Evolutionary conservation across 2,113 vertebrate species (phyloP).

Genomic region (Conger conger): DNA sequence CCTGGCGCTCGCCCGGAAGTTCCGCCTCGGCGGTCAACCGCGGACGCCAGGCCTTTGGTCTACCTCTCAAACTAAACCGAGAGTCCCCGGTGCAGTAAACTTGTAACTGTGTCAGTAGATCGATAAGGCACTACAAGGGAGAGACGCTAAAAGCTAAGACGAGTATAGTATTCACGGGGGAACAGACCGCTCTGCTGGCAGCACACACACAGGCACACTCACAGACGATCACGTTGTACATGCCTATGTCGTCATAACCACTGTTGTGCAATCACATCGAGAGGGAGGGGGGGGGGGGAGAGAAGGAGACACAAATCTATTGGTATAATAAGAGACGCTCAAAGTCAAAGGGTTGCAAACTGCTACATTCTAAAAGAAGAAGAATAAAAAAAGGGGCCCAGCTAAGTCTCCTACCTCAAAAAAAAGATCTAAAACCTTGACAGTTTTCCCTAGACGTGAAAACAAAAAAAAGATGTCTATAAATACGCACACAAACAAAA

Average conservation of each 20-base stretch:
- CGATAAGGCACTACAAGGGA: constrained; percentile 99
- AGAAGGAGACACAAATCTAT: constrained; percentile 72
- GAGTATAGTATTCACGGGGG: constrained; percentile 57
- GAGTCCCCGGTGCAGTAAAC: constrained; percentile 80
- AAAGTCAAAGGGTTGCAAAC: constrained; percentile 73
- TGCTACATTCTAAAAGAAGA: constrained; percentile 84
- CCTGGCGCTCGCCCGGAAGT: constrained; percentile 46
- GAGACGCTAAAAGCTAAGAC: constrained; percentile 82
- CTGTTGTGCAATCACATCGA: constrained; percentile 90
- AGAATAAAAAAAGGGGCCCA: constrained; percentile 55
- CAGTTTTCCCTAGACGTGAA: constrained; percentile 57
- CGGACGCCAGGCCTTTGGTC: constrained; percentile 53
- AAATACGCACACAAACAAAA: constrained; percentile 79
- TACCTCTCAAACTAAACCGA: constrained; percentile 45
- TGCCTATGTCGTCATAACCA: constrained; percentile 84
- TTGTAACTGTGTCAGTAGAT: constrained; percentile 71
- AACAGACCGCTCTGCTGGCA: constrained; percentile 75
- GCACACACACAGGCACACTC: constrained; percentile 30
- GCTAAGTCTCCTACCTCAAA: constrained; percentile 67
- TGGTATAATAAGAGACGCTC: constrained; percentile 79
- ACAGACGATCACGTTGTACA: constrained; percentile 76
- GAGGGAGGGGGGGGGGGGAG: constrained; percentile 71
- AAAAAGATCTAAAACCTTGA: constrained; percentile 60
- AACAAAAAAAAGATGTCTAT: constrained; percentile 65
- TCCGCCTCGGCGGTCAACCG: too few relatives aligned